Evolutionary conservation across 23 tunicate genomes (phyloP).

Genomic region (Trididemnum miniatum): DNA sequence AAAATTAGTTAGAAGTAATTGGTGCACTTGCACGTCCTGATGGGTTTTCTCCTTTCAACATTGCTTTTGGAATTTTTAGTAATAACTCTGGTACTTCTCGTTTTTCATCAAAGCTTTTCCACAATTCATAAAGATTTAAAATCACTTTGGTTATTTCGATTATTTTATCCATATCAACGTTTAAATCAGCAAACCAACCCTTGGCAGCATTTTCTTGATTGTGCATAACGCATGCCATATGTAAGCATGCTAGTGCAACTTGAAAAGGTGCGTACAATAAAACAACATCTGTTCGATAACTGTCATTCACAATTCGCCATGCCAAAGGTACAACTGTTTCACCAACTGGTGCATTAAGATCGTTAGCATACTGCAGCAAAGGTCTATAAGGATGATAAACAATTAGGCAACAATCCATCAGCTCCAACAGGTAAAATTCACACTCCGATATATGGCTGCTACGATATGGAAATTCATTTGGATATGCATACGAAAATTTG

Average conservation of each 20-base stretch:
- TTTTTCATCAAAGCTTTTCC: constrained; percentile 81
- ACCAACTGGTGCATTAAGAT: constrained; percentile 27
- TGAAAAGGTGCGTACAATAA: constrained; percentile 84
- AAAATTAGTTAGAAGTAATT: constrained; percentile 14
- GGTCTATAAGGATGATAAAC: constrained; percentile 96
- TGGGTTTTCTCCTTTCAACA: constrained; percentile 18
- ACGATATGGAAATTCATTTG: constrained; percentile 62
- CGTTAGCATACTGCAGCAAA: constrained; percentile 68
- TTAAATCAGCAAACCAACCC: constrained; percentile 93
- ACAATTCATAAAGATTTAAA: constrained; percentile 72
- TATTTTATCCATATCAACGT: constrained; percentile 81
- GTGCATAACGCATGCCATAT: constrained; percentile 84
- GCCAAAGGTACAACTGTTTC: constrained; percentile 74
- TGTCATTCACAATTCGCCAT: constrained; percentile 92
- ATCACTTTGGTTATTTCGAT: constrained; percentile 78
- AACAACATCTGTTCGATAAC: constrained; percentile 84
- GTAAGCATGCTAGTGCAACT: constrained; percentile 87
- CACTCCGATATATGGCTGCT: constrained; percentile 84
- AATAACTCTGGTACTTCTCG: constrained; percentile 52
- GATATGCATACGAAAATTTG: constrained; percentile 80
- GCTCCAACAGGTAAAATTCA: constrained; percentile 85
- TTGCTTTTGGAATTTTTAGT: constrained; percentile 80
- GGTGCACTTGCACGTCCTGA: constrained; percentile 37
- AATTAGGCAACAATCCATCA: constrained; percentile 93
- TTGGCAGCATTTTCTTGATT: constrained; percentile 53